Conservation (phyloP, 2,113 vertebrate species). For the Aix galericulata region DNA sequence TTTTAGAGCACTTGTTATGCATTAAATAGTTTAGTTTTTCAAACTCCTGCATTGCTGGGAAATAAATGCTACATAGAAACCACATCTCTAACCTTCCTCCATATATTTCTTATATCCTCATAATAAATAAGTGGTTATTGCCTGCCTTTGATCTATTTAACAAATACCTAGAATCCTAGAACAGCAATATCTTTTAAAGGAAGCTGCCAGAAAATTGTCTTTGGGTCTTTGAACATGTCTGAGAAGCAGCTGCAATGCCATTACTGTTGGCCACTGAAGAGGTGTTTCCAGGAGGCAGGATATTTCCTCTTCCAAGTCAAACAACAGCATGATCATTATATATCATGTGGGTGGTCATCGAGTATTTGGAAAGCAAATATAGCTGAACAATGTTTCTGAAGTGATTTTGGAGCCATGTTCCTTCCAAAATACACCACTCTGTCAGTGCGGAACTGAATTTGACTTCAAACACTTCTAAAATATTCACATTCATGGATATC, state of each 20-base stretch:
- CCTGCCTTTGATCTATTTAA: neutral
- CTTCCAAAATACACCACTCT: neutral
- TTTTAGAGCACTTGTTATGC: neutral
- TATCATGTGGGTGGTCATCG: no score
- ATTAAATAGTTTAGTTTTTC: neutral
- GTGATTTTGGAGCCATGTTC: neutral
- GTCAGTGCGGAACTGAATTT: neutral
- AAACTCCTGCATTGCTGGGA: neutral
- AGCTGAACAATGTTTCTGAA: neutral
- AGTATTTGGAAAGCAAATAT: neutral
- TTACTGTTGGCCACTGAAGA: neutral
- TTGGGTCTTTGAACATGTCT: neutral
- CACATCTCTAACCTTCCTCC: neutral
- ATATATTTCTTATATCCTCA: neutral
- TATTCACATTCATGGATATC: neutral
- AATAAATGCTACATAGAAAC: neutral
- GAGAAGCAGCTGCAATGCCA: neutral
- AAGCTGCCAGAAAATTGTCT: neutral
- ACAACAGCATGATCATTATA: fast-evolving
- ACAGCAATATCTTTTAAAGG: neutral
- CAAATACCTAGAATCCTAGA: neutral
- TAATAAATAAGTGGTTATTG: neutral
- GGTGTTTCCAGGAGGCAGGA: neutral
- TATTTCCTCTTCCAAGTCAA: neutral
- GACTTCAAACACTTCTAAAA: neutral